phyloP scores from a whole-genome alignment of 1,140 invertebrate genomes.

The Aphaenogaster rudis region DNA sequence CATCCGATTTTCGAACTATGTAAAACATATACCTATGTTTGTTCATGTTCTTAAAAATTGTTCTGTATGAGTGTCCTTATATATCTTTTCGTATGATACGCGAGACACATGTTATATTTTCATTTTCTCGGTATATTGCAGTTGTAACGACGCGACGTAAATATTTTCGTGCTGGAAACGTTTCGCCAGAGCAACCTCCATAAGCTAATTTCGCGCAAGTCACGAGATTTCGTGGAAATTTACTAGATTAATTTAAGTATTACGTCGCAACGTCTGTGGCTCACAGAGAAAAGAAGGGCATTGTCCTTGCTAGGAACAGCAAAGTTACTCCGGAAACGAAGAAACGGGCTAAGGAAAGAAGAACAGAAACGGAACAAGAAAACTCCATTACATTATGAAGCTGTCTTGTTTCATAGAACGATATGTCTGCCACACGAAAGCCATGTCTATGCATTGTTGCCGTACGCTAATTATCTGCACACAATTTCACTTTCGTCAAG shows the following conservation, averaged over 20 bases:
- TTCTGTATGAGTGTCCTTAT: not conserved
- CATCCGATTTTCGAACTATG: not conserved
- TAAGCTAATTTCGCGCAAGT: constrained; percentile 55
- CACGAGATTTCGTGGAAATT: constrained; percentile 52
- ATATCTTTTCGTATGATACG: not conserved
- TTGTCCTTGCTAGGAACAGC: constrained; percentile 38
- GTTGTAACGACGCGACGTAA: constrained; percentile 25
- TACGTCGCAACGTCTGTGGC: constrained; percentile 52
- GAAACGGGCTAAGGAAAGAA: constrained; percentile 59
- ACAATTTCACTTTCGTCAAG: constrained; percentile 21
- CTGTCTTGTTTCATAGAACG: constrained; percentile 54
- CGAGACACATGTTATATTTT: constrained; percentile 32
- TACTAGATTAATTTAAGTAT: constrained; percentile 62
- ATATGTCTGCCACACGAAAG: constrained; percentile 28
- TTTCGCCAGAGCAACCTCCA: constrained; percentile 11
- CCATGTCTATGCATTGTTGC: constrained; percentile 32
- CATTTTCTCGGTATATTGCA: constrained; percentile 37
- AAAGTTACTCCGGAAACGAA: constrained; percentile 65
- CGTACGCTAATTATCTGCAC: constrained; percentile 31
- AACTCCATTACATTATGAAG: constrained; percentile 62
- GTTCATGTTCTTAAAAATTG: not conserved
- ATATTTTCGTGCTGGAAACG: constrained; percentile 36
- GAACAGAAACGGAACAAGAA: constrained; percentile 57
- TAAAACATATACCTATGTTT: not conserved
- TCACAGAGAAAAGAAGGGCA: constrained; percentile 51